Percentiles rank a stretch among this genome's conserved stretches.
These are phyloP conservation scores for Abrostola tripartita DNA, from an alignment of 2,888 invertebrate genomes.

Conservation along the genomic window DNA sequence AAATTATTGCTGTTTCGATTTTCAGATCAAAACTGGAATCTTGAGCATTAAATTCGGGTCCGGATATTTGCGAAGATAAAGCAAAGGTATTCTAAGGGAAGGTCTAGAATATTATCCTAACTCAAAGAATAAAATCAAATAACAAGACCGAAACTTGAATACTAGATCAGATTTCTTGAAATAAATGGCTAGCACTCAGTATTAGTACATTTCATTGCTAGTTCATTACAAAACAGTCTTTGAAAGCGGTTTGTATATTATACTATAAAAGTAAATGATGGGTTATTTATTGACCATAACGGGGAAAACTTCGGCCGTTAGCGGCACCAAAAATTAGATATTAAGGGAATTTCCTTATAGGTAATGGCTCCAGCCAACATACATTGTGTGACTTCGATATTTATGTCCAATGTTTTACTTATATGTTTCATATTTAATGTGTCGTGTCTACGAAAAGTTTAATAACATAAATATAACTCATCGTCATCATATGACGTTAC, in stretches of 20 bases:
- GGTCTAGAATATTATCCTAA: too few relatives aligned
- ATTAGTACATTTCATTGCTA: conserved; percentile 17
- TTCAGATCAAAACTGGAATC: too few relatives aligned
- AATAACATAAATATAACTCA: conserved; percentile 7
- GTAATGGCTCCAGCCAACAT: conserved; percentile 41
- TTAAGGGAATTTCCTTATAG: conserved; percentile 65
- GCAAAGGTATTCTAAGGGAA: too few relatives aligned
- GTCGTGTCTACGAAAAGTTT: conserved; percentile 8
- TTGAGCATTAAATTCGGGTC: too few relatives aligned
- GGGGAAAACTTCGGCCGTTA: conserved; percentile 69
- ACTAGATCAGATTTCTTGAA: conserved; percentile 1
- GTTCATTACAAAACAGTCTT: conserved; percentile 43
- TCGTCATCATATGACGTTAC: background rate
- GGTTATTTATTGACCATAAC: conserved; percentile 70
- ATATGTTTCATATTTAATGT: conserved; percentile 41
- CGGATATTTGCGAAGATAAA: too few relatives aligned
- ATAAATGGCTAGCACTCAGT: conserved; percentile 16
- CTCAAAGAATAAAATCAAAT: too few relatives aligned
- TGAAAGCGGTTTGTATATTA: conserved; percentile 46
- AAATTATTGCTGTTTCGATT: too few relatives aligned
- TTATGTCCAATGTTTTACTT: conserved; percentile 46
- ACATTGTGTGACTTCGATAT: conserved; percentile 51
- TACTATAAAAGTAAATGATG: conserved; percentile 62
- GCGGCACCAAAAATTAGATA: conserved; percentile 70
- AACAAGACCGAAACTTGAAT: too few relatives aligned